These are phyloP conservation scores for Echeneis naucrates DNA, from an alignment of 2,797 vertebrate species.

Conservation along the genomic window DNA sequence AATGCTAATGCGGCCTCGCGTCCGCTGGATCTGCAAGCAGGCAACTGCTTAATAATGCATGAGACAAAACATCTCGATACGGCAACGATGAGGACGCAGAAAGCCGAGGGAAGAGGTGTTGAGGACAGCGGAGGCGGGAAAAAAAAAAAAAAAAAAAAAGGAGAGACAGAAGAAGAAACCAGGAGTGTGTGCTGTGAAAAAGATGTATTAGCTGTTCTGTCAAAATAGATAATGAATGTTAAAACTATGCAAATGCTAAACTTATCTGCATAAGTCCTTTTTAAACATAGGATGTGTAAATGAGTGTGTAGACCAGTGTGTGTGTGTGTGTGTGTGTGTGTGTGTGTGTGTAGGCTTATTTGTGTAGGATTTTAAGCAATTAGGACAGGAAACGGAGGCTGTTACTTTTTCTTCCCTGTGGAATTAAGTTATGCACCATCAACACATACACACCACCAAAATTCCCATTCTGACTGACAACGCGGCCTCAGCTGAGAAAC, in stretches of 20 bases:
- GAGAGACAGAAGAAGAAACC: neutral
- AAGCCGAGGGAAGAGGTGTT: neutral
- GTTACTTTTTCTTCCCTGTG: conserved; percentile 61
- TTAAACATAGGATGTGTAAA: conserved; percentile 21
- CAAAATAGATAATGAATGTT: conserved; percentile 41
- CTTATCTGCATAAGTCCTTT: conserved; percentile 33
- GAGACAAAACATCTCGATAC: neutral
- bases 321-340: conserved; percentile 7
- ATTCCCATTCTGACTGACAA: conserved; percentile 52
- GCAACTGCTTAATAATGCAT: neutral
- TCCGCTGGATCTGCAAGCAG: neutral
- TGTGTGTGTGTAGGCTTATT: conserved; percentile 39
- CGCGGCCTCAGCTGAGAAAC: conserved; percentile 64
- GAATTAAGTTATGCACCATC: conserved; percentile 72
- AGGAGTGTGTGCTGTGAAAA: neutral
- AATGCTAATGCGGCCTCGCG: neutral
- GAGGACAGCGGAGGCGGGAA: neutral
- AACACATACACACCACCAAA: conserved; percentile 44
- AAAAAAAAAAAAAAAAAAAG: neutral
- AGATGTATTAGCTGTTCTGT: conserved; percentile 16
- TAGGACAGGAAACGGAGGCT: conserved; percentile 72
- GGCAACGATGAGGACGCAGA: neutral
- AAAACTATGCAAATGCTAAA: conserved; percentile 29
- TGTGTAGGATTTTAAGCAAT: conserved; percentile 68
- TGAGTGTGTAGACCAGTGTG: conserved; percentile 3